phyloP scores from a whole-genome alignment of 1,140 invertebrate genomes.

The Sarcophaga bullata region DNA sequence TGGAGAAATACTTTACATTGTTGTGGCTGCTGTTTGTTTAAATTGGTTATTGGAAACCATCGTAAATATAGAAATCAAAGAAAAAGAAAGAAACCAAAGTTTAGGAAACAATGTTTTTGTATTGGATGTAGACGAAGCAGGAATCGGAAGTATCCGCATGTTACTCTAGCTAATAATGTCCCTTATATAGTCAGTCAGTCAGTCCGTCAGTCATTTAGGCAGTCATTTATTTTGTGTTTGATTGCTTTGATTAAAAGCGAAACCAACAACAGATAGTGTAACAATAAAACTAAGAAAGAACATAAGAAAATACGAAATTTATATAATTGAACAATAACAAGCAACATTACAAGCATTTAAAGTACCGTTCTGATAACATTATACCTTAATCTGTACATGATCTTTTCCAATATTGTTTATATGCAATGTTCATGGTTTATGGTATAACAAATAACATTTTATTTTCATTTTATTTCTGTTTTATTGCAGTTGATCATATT shows the following conservation, averaged over 20 bases:
- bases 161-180: conserved; percentile 18
- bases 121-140: neutral
- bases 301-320: too few species aligned
- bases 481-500: conserved; percentile 55
- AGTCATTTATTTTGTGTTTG: neutral
- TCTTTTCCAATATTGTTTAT: too few species aligned
- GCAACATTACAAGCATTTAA: too few species aligned
- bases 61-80: neutral
- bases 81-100: neutral
- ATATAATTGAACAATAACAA: too few species aligned
- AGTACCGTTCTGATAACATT: too few species aligned
- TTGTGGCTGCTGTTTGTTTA: neutral
- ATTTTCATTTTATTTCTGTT: neutral
- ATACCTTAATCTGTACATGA: too few species aligned
- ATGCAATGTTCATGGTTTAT: too few species aligned
- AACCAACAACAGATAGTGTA: too few species aligned
- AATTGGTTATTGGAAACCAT: neutral
- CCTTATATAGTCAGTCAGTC: neutral
- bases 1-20: neutral
- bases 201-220: neutral
- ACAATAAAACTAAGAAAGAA: too few species aligned
- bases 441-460: neutral
- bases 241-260: too few species aligned
- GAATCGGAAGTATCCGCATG: conserved; percentile 17
- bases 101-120: neutral